A percentile compares a stretch with the other conserved stretches of the same genome.
Conservation (phyloP, 2,113 vertebrate species). For the Pedetes capensis region DNA sequence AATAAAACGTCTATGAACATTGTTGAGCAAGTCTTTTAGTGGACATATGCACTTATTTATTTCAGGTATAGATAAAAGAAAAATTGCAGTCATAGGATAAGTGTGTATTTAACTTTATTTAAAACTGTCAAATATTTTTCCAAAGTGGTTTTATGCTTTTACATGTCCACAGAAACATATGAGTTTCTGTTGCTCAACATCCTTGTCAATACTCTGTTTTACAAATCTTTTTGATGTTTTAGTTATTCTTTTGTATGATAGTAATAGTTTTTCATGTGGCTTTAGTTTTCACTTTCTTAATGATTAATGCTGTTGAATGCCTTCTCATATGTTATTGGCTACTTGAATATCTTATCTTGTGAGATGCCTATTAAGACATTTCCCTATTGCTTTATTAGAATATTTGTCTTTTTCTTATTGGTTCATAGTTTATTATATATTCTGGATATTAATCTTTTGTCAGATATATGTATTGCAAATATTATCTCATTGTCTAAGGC, state of each 20-base stretch:
- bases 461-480: slow-evolving; percentile 31
- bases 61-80: not conserved
- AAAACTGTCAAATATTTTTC: not conserved
- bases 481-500: not conserved
- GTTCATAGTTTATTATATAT: not conserved
- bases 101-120: not conserved
- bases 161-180: not conserved
- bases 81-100: not conserved
- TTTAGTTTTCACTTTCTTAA: not conserved
- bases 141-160: not conserved
- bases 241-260: not conserved
- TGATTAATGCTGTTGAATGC: not conserved
- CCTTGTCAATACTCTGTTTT: not conserved
- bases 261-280: not conserved
- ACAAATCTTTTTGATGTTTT: not conserved
- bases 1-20: not conserved
- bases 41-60: not conserved
- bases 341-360: not conserved
- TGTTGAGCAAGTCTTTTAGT: not conserved
- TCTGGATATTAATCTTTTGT: slow-evolving; percentile 17
- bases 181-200: not conserved
- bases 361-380: not conserved
- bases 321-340: not conserved
- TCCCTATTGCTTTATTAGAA: not conserved
- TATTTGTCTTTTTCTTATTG: not conserved